Base-by-base conservation (phyloP, 2,888 invertebrate species). In the Eretmocerus hayati region DNA sequence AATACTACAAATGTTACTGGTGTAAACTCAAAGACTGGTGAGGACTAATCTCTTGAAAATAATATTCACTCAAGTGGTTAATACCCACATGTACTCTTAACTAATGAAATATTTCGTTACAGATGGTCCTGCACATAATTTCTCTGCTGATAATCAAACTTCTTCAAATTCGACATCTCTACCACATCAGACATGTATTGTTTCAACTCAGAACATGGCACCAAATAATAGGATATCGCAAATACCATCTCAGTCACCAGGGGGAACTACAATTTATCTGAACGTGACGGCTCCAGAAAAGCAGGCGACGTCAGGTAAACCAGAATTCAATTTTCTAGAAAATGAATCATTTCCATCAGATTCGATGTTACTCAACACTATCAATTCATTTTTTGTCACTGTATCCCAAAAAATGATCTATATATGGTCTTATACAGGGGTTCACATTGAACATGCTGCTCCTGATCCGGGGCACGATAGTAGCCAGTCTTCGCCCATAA, bases 401-500 rank as follows among this genome's bases (percentile, higher is more conserved):
- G n/a, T n/a, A n/a, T n/a, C n/a, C n/a, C n/a, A n/a, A n/a, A n/a
- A n/a, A n/a, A n/a, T n/a, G n/a, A n/a, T n/a, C n/a, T n/a, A n/a
- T 26, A 9, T 11, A 9, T 26, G 26, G 26, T 26, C 11, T 26
- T 26, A 26, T 26, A 11, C 6, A 26, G 26, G 26, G 11, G 26
- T 9, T 6, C 26, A 26, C 26, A 11, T 26, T 6, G 26, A 9
- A 26, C n/a, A n/a, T n/a, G n/a, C n/a, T n/a, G n/a, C n/a, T n/a
- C n/a, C 49, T 1, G 52, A 49, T 19, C 30, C 31, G 26, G 35
- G 77, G 72, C 69, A 75, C 68, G 69, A 77, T 67, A 77, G 77
- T 69, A 77, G 68, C 73, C 82, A 84, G 60, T 84, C 83, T 15
- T 84, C 85, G 15, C 85, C 85, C 8, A 84, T 85, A 58, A 85